phyloP scores from a whole-genome alignment of 2,888 invertebrate genomes.

The Alloscopus bannaensis region DNA sequence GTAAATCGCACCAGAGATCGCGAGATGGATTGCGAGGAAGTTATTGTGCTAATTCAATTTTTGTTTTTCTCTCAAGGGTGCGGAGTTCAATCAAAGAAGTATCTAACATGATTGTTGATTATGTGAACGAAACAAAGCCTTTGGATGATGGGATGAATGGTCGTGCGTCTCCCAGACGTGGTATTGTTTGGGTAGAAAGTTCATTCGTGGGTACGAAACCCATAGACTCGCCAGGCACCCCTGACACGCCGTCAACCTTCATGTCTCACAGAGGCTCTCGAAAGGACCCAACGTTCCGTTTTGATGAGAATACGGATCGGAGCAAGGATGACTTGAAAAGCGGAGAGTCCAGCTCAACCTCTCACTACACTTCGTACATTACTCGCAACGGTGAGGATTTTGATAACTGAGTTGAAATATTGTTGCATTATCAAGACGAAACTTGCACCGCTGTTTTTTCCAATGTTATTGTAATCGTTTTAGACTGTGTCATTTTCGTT shows the following conservation, averaged over 20 bases:
- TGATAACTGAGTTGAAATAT: conserved; percentile 24
- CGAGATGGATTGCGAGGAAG: background rate
- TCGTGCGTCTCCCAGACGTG: conserved; percentile 75
- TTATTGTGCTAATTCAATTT: background rate
- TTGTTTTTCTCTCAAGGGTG: conserved; percentile 78
- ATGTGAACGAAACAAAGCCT: conserved; percentile 79
- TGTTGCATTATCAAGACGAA: background rate
- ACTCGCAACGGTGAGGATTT: conserved; percentile 71
- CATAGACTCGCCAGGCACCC: conserved; percentile 89
- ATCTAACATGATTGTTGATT: conserved; percentile 94
- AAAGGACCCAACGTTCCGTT: conserved; percentile 25
- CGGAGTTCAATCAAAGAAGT: conserved; percentile 93
- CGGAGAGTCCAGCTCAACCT: conserved; percentile 47
- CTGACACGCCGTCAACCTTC: conserved; percentile 76
- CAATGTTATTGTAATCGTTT: conserved; percentile 22
- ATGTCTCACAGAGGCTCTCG: conserved; percentile 68
- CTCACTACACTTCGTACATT: conserved; percentile 62
- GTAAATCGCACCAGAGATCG: conserved; percentile 37
- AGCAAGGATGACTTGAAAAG: conserved; percentile 36
- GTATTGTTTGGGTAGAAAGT: conserved; percentile 92
- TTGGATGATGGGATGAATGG: conserved; percentile 74
- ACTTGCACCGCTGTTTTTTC: conserved; percentile 33
- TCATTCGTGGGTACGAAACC: conserved; percentile 86
- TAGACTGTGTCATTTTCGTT: conserved; percentile 19
- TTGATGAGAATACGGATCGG: conserved; percentile 34